Evolutionary conservation across 2,888 invertebrate genomes (phyloP).

Genomic region (Zaprionus bogoriensis): DNA sequence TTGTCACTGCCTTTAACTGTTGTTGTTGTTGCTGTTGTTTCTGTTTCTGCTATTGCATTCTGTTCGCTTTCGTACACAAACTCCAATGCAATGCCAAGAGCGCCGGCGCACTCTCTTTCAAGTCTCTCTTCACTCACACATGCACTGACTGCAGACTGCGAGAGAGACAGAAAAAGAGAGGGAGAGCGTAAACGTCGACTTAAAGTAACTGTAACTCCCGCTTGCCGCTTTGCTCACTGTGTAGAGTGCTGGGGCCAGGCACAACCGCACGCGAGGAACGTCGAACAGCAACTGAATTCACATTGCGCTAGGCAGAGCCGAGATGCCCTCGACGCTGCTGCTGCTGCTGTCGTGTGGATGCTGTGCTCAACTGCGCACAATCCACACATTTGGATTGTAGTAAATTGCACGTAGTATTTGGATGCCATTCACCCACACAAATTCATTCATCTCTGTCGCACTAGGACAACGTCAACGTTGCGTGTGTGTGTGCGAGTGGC

Average conservation of each 20-base stretch:
- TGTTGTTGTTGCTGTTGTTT: conserved; percentile 29
- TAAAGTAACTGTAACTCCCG: conserved; percentile 16
- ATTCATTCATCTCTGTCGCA: conserved; percentile 42
- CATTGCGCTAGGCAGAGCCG: conserved; percentile 62
- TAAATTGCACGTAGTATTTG: conserved; percentile 65
- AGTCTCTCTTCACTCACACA: conserved; percentile 16
- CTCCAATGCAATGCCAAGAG: conserved; percentile 35
- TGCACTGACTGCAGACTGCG: conserved; percentile 1
- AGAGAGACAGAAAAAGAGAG: not conserved
- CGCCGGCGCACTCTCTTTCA: conserved; percentile 65
- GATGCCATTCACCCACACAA: conserved; percentile 47
- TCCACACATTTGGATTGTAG: conserved; percentile 45
- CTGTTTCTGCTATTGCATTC: conserved; percentile 53
- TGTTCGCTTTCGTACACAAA: conserved; percentile 67
- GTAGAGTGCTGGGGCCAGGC: conserved; percentile 49
- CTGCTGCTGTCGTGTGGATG: conserved; percentile 49
- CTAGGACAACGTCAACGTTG: not conserved
- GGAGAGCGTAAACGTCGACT: not conserved
- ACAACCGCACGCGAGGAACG: conserved; percentile 80
- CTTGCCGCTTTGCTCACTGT: not conserved
- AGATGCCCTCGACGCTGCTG: conserved; percentile 49
- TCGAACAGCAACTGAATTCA: conserved; percentile 80
- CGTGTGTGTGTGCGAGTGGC: not conserved
- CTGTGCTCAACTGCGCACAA: conserved; percentile 63
- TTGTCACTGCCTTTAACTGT: conserved; percentile 45